Percentiles rank a stretch among this genome's conserved stretches.
Conservation (phyloP, 2,113 vertebrate species). For the Panthera tigris region DNA sequence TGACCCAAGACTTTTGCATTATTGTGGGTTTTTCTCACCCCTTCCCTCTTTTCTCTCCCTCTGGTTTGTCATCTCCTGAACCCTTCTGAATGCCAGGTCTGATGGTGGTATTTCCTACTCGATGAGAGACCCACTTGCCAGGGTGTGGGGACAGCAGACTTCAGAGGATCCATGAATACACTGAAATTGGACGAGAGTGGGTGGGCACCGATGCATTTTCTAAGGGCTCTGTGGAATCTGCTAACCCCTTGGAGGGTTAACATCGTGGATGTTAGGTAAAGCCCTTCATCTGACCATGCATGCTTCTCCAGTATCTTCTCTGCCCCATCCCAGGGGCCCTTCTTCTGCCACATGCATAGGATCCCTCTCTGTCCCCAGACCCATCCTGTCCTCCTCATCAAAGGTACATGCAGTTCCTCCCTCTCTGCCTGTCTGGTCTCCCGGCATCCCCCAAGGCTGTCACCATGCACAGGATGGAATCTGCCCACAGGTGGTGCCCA, state of each 20-base stretch:
- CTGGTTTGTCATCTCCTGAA: not conserved
- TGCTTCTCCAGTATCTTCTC: not conserved
- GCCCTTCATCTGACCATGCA: not conserved
- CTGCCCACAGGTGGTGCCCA: not conserved
- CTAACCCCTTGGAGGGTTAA: not conserved
- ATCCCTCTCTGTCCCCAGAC: fast-evolving
- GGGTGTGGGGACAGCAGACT: not conserved
- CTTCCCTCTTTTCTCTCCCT: not conserved
- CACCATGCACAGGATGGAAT: too few species aligned
- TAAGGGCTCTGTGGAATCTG: fast-evolving
- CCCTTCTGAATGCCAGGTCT: not conserved
- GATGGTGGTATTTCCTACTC: not conserved
- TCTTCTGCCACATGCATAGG: not conserved
- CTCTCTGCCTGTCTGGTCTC: not conserved
- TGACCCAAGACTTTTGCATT: not conserved
- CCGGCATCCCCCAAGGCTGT: not conserved
- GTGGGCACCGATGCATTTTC: not conserved
- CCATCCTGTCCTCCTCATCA: not conserved
- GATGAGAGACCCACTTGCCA: not conserved
- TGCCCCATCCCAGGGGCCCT: fast-evolving
- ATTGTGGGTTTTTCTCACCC: too few species aligned
- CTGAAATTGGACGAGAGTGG: not conserved
- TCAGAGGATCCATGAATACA: not conserved
- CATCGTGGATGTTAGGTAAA: not conserved
- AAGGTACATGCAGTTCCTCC: not conserved